Conservation (phyloP, 2,797 vertebrate genomes). For the Anisognathus igniventris region DNA sequence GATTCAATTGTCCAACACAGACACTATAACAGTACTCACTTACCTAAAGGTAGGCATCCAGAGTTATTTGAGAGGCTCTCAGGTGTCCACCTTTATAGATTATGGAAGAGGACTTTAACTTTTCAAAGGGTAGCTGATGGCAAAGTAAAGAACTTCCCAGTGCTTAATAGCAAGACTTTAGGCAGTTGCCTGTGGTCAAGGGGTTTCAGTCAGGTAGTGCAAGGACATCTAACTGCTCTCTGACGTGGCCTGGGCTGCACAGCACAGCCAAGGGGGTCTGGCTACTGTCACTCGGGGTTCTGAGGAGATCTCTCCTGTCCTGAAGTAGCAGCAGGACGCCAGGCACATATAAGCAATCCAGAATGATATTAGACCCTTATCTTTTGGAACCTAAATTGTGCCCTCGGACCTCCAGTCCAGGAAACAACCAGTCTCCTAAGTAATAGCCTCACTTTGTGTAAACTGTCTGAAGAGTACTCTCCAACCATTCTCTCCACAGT, state of each 20-base stretch:
- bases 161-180: background rate
- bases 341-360: background rate
- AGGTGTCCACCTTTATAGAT: background rate
- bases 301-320: background rate
- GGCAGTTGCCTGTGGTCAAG: background rate
- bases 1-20: background rate
- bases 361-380: background rate
- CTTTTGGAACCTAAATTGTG: background rate
- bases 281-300: background rate
- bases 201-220: background rate
- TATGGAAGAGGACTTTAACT: background rate
- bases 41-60: background rate
- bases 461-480: background rate
- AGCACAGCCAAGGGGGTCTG: background rate
- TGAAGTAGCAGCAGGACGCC: background rate
- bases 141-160: background rate
- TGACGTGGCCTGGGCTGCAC: background rate
- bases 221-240: background rate
- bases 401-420: background rate
- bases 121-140: background rate
- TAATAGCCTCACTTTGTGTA: background rate
- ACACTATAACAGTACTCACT: background rate
- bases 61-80: background rate
- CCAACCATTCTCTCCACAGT: background rate
- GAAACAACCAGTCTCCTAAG: background rate